Conservation (phyloP, 2,888 invertebrate species). For the Cantharis rufa region DNA sequence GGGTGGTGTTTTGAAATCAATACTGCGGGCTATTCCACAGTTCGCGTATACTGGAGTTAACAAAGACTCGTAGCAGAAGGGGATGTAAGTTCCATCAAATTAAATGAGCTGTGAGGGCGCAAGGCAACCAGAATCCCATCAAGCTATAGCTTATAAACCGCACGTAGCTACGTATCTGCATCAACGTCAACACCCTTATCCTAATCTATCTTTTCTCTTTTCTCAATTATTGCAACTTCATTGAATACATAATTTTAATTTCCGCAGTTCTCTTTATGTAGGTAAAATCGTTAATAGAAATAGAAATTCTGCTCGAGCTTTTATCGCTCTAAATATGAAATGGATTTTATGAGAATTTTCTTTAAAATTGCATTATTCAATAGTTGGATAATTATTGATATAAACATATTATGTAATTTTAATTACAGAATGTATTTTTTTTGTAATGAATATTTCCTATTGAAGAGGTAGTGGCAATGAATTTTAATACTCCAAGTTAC, state of each 20-base stretch:
- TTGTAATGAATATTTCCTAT: neutral
- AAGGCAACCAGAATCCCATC: conserved; percentile 26
- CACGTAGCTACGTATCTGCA: conserved; percentile 15
- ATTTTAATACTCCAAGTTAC: neutral
- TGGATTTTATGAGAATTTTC: neutral
- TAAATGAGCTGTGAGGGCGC: conserved; percentile 33
- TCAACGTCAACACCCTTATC: conserved; percentile 15
- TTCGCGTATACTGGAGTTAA: conserved; percentile 31
- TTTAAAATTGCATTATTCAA: neutral
- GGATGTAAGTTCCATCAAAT: conserved; percentile 34
- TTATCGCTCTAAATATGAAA: neutral
- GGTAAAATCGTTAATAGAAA: neutral
- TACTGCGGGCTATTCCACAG: conserved; percentile 40
- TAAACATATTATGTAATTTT: too few relatives aligned
- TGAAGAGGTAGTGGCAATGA: neutral
- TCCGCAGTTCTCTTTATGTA: neutral
- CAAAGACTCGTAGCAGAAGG: conserved; percentile 28
- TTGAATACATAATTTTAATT: neutral
- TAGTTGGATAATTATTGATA: neutral
- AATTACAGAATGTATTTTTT: neutral
- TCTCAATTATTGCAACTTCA: conserved; percentile 1
- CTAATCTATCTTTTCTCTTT: conserved; percentile 10
- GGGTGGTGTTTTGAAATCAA: conserved; percentile 34
- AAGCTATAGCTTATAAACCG: conserved; percentile 29
- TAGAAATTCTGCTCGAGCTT: neutral